Conservation (phyloP, 2,888 invertebrate genomes). For the Mesoligia furuncula region DNA sequence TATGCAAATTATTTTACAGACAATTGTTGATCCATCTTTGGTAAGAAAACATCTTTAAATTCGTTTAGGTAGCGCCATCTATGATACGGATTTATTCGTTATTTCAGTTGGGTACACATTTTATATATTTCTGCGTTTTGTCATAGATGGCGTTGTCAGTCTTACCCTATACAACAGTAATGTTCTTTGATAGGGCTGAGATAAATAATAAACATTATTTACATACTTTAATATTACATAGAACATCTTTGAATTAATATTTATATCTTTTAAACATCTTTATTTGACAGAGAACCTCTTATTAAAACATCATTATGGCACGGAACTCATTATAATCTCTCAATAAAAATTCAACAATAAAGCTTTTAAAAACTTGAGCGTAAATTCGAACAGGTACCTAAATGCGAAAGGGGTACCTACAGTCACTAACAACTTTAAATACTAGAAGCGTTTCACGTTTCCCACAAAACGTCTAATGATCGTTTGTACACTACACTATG, state of each 20-base stretch:
- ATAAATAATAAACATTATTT: conserved; percentile 50
- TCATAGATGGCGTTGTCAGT: conserved; percentile 60
- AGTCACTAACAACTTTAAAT: conserved; percentile 85
- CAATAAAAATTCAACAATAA: conserved; percentile 88
- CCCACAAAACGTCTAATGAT: conserved; percentile 84
- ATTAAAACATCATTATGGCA: conserved; percentile 82
- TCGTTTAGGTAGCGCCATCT: conserved; percentile 56
- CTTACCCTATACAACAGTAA: not conserved
- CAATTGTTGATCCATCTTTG: not conserved
- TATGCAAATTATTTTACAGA: conserved; percentile 9
- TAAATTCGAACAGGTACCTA: conserved; percentile 87
- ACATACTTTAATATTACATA: conserved; percentile 83
- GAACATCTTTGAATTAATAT: conserved; percentile 82
- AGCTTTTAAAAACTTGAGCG: conserved; percentile 89
- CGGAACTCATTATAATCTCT: conserved; percentile 87
- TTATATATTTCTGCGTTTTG: not conserved
- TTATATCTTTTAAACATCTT: conserved; percentile 82
- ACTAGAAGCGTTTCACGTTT: conserved; percentile 90
- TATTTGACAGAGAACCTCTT: conserved; percentile 81
- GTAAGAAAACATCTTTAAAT: not conserved
- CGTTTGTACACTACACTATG: conserved; percentile 80
- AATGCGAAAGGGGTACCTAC: conserved; percentile 85
- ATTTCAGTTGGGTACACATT: conserved; percentile 1
- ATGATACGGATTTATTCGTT: not conserved
- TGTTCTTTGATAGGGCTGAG: not conserved